Evolutionary conservation across 2,888 invertebrate genomes (phyloP).

Genomic region (Cepaea hortensis): DNA sequence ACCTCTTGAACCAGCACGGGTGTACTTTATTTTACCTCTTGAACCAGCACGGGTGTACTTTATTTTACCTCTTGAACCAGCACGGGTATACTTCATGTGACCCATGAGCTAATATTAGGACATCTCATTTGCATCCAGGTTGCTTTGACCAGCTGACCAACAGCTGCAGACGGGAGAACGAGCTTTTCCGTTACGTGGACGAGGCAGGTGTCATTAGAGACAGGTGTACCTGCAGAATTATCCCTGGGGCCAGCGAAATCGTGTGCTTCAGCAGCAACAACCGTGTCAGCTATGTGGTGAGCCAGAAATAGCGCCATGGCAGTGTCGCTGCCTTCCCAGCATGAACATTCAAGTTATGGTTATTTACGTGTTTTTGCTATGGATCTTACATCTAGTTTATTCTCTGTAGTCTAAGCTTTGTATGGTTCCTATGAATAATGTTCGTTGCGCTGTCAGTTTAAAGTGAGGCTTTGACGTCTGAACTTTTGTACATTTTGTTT

Average conservation of each 20-base stretch:
- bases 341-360: neutral
- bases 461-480: too few relatives aligned
- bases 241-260: slow-evolving; percentile 15
- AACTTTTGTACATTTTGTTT: too few relatives aligned
- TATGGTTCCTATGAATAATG: too few relatives aligned
- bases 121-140: neutral
- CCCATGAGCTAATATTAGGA: neutral
- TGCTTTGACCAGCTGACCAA: slow-evolving; percentile 23
- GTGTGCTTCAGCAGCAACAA: neutral
- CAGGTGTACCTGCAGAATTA: slow-evolving; percentile 28
- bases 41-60: too few relatives aligned
- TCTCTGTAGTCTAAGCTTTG: too few relatives aligned
- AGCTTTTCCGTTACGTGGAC: slow-evolving; percentile 6
- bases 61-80: too few relatives aligned
- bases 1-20: neutral
- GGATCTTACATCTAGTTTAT: too few relatives aligned
- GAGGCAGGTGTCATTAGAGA: slow-evolving; percentile 4
- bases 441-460: too few relatives aligned
- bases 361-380: neutral
- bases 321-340: too few relatives aligned
- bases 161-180: slow-evolving; percentile 16
- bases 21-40: too few relatives aligned
- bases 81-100: neutral
- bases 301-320: neutral
- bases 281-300: neutral